Evolutionary conservation across 2,113 vertebrate species (phyloP).

Genomic region (Dicaeum eximium): DNA sequence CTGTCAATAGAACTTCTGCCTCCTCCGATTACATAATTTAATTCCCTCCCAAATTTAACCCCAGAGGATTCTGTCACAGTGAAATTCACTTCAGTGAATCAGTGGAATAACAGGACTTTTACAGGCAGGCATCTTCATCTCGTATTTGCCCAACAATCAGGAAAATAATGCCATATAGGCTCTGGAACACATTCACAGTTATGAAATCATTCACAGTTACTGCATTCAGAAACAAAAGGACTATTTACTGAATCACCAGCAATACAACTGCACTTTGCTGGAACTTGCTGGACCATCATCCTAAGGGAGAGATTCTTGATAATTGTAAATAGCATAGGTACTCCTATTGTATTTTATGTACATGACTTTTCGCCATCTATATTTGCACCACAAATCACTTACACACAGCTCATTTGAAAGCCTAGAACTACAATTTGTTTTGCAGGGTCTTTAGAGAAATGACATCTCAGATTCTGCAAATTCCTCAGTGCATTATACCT

Average conservation of each 20-base stretch:
- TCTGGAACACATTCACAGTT: not conserved
- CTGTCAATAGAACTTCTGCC: constrained; percentile 1
- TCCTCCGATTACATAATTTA: not conserved
- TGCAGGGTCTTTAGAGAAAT: not conserved
- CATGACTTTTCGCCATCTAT: not conserved
- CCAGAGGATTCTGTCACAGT: not conserved
- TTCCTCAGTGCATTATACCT: not conserved
- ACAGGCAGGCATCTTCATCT: not conserved
- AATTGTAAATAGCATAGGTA: not conserved
- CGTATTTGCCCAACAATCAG: not conserved
- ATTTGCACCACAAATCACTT: not conserved
- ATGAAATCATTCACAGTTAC: not conserved
- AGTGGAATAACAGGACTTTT: not conserved
- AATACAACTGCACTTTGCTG: not conserved
- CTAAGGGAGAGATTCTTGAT: not conserved
- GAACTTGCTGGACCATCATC: not conserved
- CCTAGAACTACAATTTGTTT: not conserved
- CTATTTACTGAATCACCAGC: not conserved
- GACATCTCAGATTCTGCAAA: not conserved
- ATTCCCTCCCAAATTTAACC: not conserved
- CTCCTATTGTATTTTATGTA: not conserved
- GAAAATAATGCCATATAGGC: not conserved
- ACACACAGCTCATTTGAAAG: not conserved
- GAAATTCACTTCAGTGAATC: not conserved
- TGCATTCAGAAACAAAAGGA: not conserved